Evolutionary conservation across 1,140 invertebrate genomes (phyloP).

Genomic region (Schlechtendalia chinensis): DNA sequence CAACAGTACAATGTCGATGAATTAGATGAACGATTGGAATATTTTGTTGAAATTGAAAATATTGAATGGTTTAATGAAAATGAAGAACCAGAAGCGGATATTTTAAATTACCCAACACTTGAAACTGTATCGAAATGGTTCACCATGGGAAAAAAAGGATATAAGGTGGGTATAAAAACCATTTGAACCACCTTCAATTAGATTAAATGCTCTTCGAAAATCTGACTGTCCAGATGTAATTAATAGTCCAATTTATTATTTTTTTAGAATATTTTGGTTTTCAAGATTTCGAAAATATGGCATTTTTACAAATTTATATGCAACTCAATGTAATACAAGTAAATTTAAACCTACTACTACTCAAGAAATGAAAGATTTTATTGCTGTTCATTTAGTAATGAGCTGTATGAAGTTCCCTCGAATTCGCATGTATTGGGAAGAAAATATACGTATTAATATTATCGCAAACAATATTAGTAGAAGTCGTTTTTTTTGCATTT

Average conservation of each 20-base stretch:
- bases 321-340: not conserved
- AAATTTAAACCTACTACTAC: slow-evolving; percentile 2
- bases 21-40: not conserved
- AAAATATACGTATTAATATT: not conserved
- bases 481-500: not conserved
- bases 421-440: slow-evolving; percentile 10
- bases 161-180: slow-evolving; percentile 20
- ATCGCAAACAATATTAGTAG: not conserved
- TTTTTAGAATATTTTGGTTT: slow-evolving; percentile 16
- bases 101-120: not conserved
- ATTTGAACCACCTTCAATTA: not conserved
- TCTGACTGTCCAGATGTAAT: slow-evolving; percentile 1
- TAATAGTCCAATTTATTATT: not conserved
- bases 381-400: slow-evolving; percentile 16
- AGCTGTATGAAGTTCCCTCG: not conserved
- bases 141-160: slow-evolving; percentile 7
- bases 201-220: not conserved
- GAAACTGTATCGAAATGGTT: slow-evolving; percentile 5
- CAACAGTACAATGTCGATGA: not conserved
- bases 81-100: not conserved
- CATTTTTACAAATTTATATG: slow-evolving; percentile 27
- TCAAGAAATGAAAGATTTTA: not conserved
- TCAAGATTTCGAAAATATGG: slow-evolving; percentile 1
- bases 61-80: not conserved
- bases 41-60: not conserved